Base-by-base conservation (phyloP, 2,797 vertebrate genomes). In the Gymnothorax reevesii region DNA sequence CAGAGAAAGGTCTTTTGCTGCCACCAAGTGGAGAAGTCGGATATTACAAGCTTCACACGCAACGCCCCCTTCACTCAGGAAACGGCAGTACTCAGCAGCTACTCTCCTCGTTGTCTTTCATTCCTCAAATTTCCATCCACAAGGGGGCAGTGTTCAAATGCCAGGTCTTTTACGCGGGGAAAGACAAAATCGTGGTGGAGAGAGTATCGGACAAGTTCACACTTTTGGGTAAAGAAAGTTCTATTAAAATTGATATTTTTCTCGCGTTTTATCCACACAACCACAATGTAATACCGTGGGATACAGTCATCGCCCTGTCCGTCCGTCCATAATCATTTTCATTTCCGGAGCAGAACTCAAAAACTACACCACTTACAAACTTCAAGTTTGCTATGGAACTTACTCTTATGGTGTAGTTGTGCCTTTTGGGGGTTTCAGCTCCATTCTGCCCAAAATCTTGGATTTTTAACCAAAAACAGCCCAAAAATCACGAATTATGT, bases 81-180 rank as follows among this genome's bases (percentile, higher is more conserved):
- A 90, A 86, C 0, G 91, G 88, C 20, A 84, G 71, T 55, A 87
- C 64, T 33, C 94, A 95, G 82, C 95, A 95, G 87, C 92, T 97
- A 57, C 90, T 96, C 88, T 94, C 95, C 54, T 94, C 95, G 0
- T 90, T 97, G 85, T 95, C 95, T 85, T 97, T 96, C 92, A 91
- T 96, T 85, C 95, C 96, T 1, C 90, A 94, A 87, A 94, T 97
- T 83, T 92, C 94, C 0, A 0, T 94, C 87, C 96, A 97, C 92
- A 96, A 96, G 87, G 94, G 93, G 0, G 93, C 95, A 0, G 92
- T 95, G 82, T 97, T 97, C 86, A 96, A 95, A 89, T 97, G 96
- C 84, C 95, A 96, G 88, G 94, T 97, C 86, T 95, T 94, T 59
- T 97, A 96, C 73, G n/a, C 87, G 9, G 95, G 94, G 84, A 97